Evolutionary conservation across 2,113 vertebrate species (phyloP).

Genomic region (Cebidichthys violaceus): DNA sequence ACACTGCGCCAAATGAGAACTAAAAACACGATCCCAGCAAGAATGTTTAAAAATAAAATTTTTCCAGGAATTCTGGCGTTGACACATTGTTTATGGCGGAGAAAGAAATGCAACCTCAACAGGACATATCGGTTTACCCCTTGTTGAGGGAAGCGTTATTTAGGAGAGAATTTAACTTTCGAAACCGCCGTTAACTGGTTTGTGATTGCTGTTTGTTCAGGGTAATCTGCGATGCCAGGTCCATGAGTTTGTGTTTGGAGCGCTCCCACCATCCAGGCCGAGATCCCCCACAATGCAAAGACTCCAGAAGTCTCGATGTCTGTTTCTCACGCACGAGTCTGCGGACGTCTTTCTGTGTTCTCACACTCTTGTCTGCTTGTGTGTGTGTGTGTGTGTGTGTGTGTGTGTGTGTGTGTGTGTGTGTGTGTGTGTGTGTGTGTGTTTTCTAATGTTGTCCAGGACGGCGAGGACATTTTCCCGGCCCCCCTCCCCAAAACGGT

Average conservation of each 20-base stretch:
- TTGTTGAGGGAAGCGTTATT: slow-evolving; percentile 62
- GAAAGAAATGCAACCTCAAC: slow-evolving; percentile 61
- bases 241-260: slow-evolving; percentile 44
- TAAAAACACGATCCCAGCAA: slow-evolving; percentile 49
- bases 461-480: slow-evolving; percentile 84
- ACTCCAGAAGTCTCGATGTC: slow-evolving; percentile 52
- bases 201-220: slow-evolving; percentile 71
- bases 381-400: slow-evolving; percentile 40
- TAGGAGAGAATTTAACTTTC: slow-evolving; percentile 63
- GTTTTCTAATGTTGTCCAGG: slow-evolving; percentile 69
- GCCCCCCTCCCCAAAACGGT: slow-evolving; percentile 78
- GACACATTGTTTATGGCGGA: slow-evolving; percentile 72
- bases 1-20: slow-evolving; percentile 40
- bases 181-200: slow-evolving; percentile 62
- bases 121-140: slow-evolving; percentile 65
- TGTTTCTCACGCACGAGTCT: slow-evolving; percentile 67
- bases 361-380: slow-evolving; percentile 45
- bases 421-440: slow-evolving; percentile 42
- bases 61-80: slow-evolving; percentile 65
- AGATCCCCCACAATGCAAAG: slow-evolving; percentile 53
- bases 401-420: slow-evolving; percentile 41
- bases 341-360: slow-evolving; percentile 10
- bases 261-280: slow-evolving; percentile 15
- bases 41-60: slow-evolving; percentile 67
- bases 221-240: slow-evolving; percentile 43